Evolutionary conservation across 2,113 vertebrate genomes (phyloP), one percentile per base, ranked within the genome.

Genomic region (Scartelaos histophorus): DNA sequence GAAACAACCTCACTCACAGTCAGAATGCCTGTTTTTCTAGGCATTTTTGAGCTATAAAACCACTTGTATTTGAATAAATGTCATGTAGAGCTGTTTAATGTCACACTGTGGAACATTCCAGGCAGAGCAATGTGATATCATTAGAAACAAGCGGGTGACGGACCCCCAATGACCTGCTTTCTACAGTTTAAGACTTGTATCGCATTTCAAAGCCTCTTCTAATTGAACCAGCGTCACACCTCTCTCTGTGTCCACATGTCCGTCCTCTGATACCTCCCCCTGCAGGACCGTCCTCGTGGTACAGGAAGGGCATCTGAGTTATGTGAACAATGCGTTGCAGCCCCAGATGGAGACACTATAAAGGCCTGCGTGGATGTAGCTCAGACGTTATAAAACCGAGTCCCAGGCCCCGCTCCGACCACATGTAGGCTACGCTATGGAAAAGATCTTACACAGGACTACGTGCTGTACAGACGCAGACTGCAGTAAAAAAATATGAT

Each of bases 251-350:
- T 75, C 86, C 82, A 87, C 67, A 61, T 80, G 84, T 65, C 61
- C 75, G 66, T 9, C 1, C 81, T 56, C 81, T 72, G 0, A 0
- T 64, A 34, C 68, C 38, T 54, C 29, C 65, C 61, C 49, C 69
- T 46, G 25, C 29, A 70, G 82, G 80, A 78, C 68, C 78, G 82
- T 80, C 62, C 82, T 74, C 24, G 76, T 89, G 82, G 87, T 71
- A 73, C 54, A 74, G 61, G 38, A 43, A 43, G 38, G 61, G 56
- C 60, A 29, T 69, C 71, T 73, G 66, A 86, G 85, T 74, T 78
- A 85, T 91, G 74, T 84, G 51, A 86, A 85, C 87, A 84, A 88
- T 87, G 82, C 82, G 73, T 70, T 81, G 73, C 85, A 80, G 83
- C 75, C 78, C 82, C 71, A 68, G 66, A 65, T 17, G 69, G 79